Percentiles rank a stretch among this genome's conserved stretches.
Evolutionary conservation across 1,140 invertebrate genomes (phyloP).

Genomic region (Medauroidea extradentata): DNA sequence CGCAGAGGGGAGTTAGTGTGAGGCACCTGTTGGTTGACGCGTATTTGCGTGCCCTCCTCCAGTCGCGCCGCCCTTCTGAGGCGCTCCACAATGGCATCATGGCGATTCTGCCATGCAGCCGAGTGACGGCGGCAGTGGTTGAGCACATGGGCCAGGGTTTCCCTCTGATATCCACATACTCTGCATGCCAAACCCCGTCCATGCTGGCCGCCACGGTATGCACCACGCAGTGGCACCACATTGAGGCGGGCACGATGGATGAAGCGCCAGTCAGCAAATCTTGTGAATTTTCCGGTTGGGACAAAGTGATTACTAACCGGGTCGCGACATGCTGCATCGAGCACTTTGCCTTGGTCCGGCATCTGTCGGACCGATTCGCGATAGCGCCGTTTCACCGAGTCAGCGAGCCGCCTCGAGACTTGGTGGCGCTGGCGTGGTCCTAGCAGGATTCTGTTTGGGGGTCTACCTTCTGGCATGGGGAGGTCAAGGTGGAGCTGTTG

Average conservation of each 20-base stretch:
- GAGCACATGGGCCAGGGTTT: slow-evolving; percentile 36
- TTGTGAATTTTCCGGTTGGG: slow-evolving; percentile 22
- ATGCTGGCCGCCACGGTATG: neutral
- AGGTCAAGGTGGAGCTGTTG: neutral
- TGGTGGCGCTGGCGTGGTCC: neutral
- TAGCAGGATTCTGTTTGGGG: neutral
- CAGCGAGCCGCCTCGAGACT: neutral
- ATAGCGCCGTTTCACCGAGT: neutral
- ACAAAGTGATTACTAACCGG: slow-evolving; percentile 29
- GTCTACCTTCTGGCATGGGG: neutral
- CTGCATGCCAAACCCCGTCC: slow-evolving; percentile 26
- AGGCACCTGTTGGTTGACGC: neutral
- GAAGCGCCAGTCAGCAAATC: slow-evolving; percentile 42
- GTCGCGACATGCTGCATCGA: neutral
- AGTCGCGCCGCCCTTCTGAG: slow-evolving; percentile 4
- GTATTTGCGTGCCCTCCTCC: neutral
- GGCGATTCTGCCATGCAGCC: slow-evolving; percentile 1
- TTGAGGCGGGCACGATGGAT: slow-evolving; percentile 37
- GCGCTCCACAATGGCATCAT: slow-evolving; percentile 17
- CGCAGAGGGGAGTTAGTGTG: neutral
- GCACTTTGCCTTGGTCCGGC: neutral
- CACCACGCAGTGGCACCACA: slow-evolving; percentile 32
- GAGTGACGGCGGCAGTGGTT: slow-evolving; percentile 28
- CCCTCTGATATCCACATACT: slow-evolving; percentile 21
- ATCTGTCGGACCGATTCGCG: neutral